A percentile compares a stretch with the other conserved stretches of the same genome.
Conservation (phyloP, 1,140 invertebrate species). For the Zelostemma sp. region DNA sequence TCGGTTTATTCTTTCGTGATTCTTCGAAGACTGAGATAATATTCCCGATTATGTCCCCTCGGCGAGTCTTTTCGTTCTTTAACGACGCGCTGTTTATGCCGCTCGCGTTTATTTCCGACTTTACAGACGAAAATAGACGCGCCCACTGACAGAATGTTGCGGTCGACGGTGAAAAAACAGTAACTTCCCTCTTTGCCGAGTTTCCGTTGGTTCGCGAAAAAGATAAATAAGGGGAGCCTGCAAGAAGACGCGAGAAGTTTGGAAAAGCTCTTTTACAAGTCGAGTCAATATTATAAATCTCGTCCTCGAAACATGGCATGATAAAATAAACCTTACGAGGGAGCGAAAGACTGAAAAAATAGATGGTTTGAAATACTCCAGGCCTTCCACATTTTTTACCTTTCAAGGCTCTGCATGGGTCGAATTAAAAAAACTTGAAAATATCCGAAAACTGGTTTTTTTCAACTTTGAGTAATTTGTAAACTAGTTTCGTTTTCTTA, state of each 20-base stretch:
- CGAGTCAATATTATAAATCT: slow-evolving; percentile 21
- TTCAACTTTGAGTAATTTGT: too few relatives aligned
- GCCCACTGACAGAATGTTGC: slow-evolving; percentile 40
- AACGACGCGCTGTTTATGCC: slow-evolving; percentile 31
- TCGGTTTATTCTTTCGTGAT: too few relatives aligned
- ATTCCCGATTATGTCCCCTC: slow-evolving; percentile 18
- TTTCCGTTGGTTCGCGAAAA: slow-evolving; percentile 1
- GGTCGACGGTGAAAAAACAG: slow-evolving; percentile 32
- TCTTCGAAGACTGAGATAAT: slow-evolving; percentile 20
- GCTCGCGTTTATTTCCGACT: slow-evolving; percentile 40
- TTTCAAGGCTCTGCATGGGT: too few relatives aligned
- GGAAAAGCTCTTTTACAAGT: slow-evolving; percentile 6
- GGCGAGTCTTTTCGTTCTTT: slow-evolving; percentile 30
- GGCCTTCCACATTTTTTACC: too few relatives aligned
- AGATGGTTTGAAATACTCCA: too few relatives aligned
- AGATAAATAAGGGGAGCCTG: slow-evolving; percentile 20
- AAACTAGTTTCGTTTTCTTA: too few relatives aligned
- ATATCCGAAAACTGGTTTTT: too few relatives aligned
- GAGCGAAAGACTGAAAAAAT: too few relatives aligned
- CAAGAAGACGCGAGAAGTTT: neutral
- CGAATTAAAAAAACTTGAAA: too few relatives aligned
- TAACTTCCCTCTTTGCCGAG: slow-evolving; percentile 10
- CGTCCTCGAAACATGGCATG: slow-evolving; percentile 12
- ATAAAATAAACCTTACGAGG: slow-evolving; percentile 21
- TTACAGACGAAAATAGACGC: slow-evolving; percentile 53